These are phyloP conservation scores for Planiliza haematocheilus DNA, from an alignment of 2,113 vertebrate species.

Conservation along the genomic window DNA sequence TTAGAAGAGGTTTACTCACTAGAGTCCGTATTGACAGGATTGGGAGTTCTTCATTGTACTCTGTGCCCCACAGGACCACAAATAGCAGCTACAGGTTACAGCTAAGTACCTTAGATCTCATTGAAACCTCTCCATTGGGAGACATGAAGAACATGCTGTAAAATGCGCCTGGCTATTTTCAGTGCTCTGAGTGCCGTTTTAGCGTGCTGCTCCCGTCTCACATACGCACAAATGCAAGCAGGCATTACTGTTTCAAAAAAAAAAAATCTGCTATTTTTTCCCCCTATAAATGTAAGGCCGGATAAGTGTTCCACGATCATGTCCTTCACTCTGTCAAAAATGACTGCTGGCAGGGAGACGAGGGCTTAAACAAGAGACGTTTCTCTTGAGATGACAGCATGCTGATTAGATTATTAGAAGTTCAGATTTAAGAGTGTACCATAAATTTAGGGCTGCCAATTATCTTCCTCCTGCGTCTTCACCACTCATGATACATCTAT, in stretches of 20 bases:
- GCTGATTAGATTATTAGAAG: conserved; percentile 28
- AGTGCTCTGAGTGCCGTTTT: conserved; percentile 33
- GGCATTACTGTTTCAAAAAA: neutral
- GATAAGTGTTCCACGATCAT: neutral
- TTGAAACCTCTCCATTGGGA: conserved; percentile 42
- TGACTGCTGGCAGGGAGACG: neutral
- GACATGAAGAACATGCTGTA: conserved; percentile 28
- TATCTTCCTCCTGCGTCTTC: conserved; percentile 18
- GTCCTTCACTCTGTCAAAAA: conserved; percentile 1
- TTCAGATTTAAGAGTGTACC: conserved; percentile 23
- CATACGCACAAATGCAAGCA: neutral
- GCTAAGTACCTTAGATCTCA: conserved; percentile 35
- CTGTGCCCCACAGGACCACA: neutral
- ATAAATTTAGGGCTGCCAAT: conserved; percentile 41
- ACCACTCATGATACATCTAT: conserved; percentile 31
- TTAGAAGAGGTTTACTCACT: neutral
- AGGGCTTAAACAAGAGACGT: neutral
- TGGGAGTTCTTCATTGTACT: neutral
- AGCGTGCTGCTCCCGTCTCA: neutral
- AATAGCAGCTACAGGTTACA: conserved; percentile 46
- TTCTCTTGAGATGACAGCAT: conserved; percentile 24
- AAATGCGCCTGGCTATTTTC: conserved; percentile 40
- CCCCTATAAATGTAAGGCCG: neutral
- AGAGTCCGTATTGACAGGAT: neutral
- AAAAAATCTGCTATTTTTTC: too few species aligned